Evolutionary conservation across 2,888 invertebrate species (phyloP).

Genomic region (Priocnemis perturbator): DNA sequence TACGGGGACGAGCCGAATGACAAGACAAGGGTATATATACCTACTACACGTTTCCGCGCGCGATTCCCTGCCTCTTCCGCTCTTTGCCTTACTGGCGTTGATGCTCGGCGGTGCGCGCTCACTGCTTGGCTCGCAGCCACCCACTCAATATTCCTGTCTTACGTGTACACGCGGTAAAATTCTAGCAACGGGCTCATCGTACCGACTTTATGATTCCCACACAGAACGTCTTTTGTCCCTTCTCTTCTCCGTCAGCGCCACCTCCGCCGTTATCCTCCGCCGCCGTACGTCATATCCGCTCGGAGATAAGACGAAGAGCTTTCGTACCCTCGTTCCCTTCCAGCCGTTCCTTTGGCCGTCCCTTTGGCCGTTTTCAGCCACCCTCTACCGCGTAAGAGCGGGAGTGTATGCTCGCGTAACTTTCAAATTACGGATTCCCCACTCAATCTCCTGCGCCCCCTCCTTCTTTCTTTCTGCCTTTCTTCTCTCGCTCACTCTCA

Average conservation of each 20-base stretch:
- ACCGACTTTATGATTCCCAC: constrained; percentile 45
- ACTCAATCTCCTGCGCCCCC: constrained; percentile 13
- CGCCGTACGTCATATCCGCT: constrained; percentile 34
- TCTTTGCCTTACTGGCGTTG: not conserved
- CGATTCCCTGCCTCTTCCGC: not conserved
- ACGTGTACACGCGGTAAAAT: constrained; percentile 44
- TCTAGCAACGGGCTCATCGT: constrained; percentile 41
- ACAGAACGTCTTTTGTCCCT: constrained; percentile 33
- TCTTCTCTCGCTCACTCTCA: not conserved
- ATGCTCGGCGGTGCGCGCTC: no score
- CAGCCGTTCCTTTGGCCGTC: constrained; percentile 4
- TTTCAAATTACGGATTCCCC: constrained; percentile 22
- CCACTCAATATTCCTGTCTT: constrained; percentile 34
- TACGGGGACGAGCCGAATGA: constrained; percentile 35
- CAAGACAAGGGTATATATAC: constrained; percentile 35
- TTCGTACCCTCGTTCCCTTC: constrained; percentile 20
- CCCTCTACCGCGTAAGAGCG: constrained; percentile 7
- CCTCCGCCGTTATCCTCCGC: constrained; percentile 1
- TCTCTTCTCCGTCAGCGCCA: not conserved
- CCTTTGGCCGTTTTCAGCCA: not conserved
- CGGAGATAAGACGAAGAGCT: constrained; percentile 39
- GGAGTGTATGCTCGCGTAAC: constrained; percentile 8
- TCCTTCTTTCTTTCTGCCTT: constrained; percentile 20
- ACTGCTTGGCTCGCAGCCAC: constrained; percentile 15
- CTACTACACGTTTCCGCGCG: not conserved